These are phyloP conservation scores for Teinopalpus imperialis DNA, from an alignment of 2,888 invertebrate genomes.

Conservation along the genomic window DNA sequence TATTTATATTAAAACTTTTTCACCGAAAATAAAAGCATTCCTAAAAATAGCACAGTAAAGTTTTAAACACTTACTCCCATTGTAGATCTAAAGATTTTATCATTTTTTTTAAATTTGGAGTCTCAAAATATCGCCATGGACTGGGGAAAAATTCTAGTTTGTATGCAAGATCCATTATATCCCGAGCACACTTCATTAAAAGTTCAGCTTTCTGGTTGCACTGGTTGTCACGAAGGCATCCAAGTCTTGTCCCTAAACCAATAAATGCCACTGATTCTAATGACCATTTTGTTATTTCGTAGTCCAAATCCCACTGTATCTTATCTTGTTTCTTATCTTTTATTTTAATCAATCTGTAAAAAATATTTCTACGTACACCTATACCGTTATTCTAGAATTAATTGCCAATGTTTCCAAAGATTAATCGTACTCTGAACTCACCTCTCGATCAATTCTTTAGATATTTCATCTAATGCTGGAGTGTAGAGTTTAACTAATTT, in stretches of 20 bases:
- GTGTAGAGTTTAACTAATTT: constrained; percentile 78
- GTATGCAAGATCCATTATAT: constrained; percentile 48
- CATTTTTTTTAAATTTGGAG: constrained; percentile 55
- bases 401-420: too few relatives aligned
- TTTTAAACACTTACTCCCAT: constrained; percentile 59
- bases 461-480: constrained; percentile 72
- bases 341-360: constrained; percentile 52
- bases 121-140: constrained; percentile 53
- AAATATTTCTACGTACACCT: too few relatives aligned
- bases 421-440: too few relatives aligned
- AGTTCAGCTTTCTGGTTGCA: constrained; percentile 53
- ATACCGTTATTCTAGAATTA: too few relatives aligned
- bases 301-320: constrained; percentile 65
- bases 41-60: too few relatives aligned
- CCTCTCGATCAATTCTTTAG: constrained; percentile 61
- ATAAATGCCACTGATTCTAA: constrained; percentile 79
- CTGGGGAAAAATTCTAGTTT: constrained; percentile 56
- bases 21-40: too few relatives aligned
- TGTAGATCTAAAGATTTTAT: constrained; percentile 57
- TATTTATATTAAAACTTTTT: too few relatives aligned
- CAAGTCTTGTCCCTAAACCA: constrained; percentile 59
- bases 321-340: constrained; percentile 49
- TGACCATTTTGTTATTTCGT: constrained; percentile 83
- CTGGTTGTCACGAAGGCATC: constrained; percentile 53
- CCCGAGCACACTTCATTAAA: constrained; percentile 53